Base-by-base conservation (phyloP, 2,797 vertebrate genomes). In the Spondyliosoma cantharus region DNA sequence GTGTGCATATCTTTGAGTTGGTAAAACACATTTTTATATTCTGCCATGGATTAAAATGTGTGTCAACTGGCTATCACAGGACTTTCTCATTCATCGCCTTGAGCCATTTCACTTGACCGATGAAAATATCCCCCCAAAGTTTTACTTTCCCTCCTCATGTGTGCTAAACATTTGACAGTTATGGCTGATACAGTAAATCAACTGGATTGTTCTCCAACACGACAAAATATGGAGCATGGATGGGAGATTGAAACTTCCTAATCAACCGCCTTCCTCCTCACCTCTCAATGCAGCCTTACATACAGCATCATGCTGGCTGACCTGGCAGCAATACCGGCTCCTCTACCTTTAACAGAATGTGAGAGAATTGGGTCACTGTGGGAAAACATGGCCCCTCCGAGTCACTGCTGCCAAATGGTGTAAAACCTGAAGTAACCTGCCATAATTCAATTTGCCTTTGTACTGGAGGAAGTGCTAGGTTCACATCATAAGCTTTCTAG, bases 291-390 rank as follows among this genome's bases (percentile, higher is more conserved):
- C 43, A 60, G 64, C 71, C 25, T 71, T 62, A 61, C 71, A 78
- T 62, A 13, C 56, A 76, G 63, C 63, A 75, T 45, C 56, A 57
- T 71, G 49, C 14, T 32, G 63, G 67, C 67, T 81, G 77, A 88
- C 77, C 81, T 83, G 84, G 77, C 77, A 87, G 68, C 54, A 37
- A 14, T n/a, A 48, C 43, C 2, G 13, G 59, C 63, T 59, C 42
- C 72, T 78, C 73, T 72, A 78, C 80, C 74, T 75, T 80, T 94
- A 90, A 93, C 86, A 79, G 69, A 89, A 87, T 81, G 84, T 92
- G 93, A 93, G 87, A 78, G 89, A 94, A 87, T 71, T 90, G 83
- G 92, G 92, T 92, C 91, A 90, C 65, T 82, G 86, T 86, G 56
- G 72, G 73, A 77, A 85, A 89, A 83, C 67, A 72, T 52, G 52